Evolutionary conservation across 1,140 invertebrate genomes (phyloP).

Genomic region (Adoxophyes honmai): DNA sequence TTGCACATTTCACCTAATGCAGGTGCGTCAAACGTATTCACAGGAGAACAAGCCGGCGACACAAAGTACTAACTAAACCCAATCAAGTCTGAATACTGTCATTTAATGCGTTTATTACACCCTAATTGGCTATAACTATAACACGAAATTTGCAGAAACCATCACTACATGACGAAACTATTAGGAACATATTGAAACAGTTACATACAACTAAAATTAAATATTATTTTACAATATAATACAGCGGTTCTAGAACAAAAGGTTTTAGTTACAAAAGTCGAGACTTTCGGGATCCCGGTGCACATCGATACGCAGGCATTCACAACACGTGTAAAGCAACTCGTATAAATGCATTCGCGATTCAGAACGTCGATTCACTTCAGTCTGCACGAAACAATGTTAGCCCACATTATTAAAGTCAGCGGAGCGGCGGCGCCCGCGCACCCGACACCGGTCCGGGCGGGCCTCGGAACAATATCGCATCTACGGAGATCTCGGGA

Average conservation of each 20-base stretch:
- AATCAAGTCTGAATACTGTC: constrained; percentile 26
- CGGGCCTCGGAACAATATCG: constrained; percentile 28
- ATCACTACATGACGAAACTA: constrained; percentile 57
- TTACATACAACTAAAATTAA: constrained; percentile 65
- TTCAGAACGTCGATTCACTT: constrained; percentile 26
- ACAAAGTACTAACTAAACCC: constrained; percentile 6
- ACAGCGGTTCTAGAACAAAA: constrained; percentile 32
- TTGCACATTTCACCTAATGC: constrained; percentile 66
- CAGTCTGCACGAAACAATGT: constrained; percentile 22
- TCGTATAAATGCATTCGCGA: constrained; percentile 17
- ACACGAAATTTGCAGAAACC: constrained; percentile 40
- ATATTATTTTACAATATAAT: constrained; percentile 70
- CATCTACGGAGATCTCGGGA: constrained; percentile 38
- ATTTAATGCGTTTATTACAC: constrained; percentile 29
- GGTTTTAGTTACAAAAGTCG: constrained; percentile 7
- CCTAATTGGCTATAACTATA: constrained; percentile 36
- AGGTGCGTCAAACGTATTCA: constrained; percentile 24
- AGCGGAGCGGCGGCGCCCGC: constrained; percentile 22
- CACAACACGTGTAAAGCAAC: constrained; percentile 24
- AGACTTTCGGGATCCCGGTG: constrained; percentile 1
- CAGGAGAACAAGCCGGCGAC: constrained; percentile 3
- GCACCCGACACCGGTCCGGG: constrained; percentile 18
- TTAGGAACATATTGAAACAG: constrained; percentile 73
- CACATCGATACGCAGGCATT: constrained; percentile 6
- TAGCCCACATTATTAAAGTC: constrained; percentile 19